Base-by-base conservation (phyloP, 2,888 invertebrate genomes). In the Caenorhabditis japonica region DNA sequence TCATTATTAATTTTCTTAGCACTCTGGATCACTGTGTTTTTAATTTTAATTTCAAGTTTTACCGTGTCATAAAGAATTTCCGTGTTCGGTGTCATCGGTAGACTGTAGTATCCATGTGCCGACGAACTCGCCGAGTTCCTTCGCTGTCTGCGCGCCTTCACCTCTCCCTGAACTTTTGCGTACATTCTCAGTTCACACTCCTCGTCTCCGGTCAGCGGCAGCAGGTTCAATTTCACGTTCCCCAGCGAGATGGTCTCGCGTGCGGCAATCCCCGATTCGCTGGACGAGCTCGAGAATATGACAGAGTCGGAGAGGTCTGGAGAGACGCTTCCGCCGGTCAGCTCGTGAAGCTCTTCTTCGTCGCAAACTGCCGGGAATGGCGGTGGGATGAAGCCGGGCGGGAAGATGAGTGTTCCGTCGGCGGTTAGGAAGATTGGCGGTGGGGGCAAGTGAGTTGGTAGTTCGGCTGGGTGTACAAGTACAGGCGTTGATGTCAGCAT, bases 381-480 rank as follows among this genome's bases (percentile, higher is more conserved):
- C 13, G 73, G 73, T 27, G 73, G 73, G 12, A 68, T 25, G 58
- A 73, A 73, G 27, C 73, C 73, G 13, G 73, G 73, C 12, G 73
- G 73, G 39, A 68, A 73, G 21, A 61, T 5, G 1, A 73, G 56
- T 19, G 39, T 53, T 33, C 73, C 73, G 4, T 46, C 27, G 5
- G 47, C 8, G 3, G 55, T 39, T 17, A 68, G 10, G 21, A 61
- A 17, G 7, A 44, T 27, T 21, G 74, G 74, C 12, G 79, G 79
- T 13, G 79, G 79, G 12, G 79, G 79, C 34, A 79, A 34, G 33
- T 79, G 79, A 36, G 69, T 75, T 5, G 79, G 79, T 61, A 79
- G 46, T 30, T 61, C 55, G n/a, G 71, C 36, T 12, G 79, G 75
- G 51, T 73, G 76, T 36, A 79, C 61, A 39, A 79, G 52, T 33